Percentiles rank a stretch among this genome's conserved stretches.
phyloP scores from a whole-genome alignment of 1,140 invertebrate genomes.

The Achatina immaculata region DNA sequence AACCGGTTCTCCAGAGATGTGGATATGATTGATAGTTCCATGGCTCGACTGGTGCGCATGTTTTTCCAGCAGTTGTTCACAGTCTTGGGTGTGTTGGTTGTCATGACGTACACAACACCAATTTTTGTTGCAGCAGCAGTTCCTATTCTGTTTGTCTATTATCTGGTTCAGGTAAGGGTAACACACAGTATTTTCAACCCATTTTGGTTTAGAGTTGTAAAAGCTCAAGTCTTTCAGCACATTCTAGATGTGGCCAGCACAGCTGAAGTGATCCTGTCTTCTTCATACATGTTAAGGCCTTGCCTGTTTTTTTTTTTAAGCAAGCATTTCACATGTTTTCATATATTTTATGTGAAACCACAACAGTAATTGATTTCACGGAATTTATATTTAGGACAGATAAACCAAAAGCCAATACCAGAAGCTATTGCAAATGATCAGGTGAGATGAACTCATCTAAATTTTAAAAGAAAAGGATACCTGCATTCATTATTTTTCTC shows the following conservation, averaged over 20 bases:
- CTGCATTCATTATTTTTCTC: too few species aligned
- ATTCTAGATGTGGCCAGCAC: too few species aligned
- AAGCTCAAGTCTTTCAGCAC: neutral
- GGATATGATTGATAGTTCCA: constrained; percentile 56
- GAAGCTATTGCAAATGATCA: too few species aligned
- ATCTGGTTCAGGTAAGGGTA: constrained; percentile 80
- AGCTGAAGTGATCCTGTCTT: too few species aligned
- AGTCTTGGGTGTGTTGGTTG: constrained; percentile 66
- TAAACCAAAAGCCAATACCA: too few species aligned
- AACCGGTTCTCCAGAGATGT: constrained; percentile 56
- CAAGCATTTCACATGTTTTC: too few species aligned
- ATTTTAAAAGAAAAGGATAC: too few species aligned
- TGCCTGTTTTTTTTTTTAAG: neutral
- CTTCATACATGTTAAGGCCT: neutral
- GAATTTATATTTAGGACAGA: too few species aligned
- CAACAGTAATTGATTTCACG: too few species aligned
- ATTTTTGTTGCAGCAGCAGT: constrained; percentile 85
- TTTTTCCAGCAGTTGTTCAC: constrained; percentile 54
- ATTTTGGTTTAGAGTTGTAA: neutral
- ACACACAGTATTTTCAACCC: neutral
- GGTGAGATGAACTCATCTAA: too few species aligned
- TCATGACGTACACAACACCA: constrained; percentile 90
- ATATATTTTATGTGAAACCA: too few species aligned
- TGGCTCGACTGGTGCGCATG: constrained; percentile 46
- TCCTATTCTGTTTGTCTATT: constrained; percentile 89